These are phyloP conservation scores for Orthosia incerta DNA, from an alignment of 2,888 invertebrate species.

Conservation along the genomic window DNA sequence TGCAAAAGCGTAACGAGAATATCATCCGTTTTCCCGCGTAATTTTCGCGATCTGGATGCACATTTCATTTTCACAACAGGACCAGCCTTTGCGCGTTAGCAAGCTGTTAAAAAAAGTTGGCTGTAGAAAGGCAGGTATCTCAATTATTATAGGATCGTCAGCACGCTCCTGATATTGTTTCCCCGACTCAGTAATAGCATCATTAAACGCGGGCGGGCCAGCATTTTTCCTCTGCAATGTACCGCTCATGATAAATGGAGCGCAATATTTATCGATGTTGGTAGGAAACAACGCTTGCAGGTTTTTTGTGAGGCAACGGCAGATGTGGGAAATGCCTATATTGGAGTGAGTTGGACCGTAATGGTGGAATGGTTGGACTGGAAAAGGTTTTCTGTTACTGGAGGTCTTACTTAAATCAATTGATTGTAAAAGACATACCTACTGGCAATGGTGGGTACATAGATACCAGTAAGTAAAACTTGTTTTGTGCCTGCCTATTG, in stretches of 20 bases:
- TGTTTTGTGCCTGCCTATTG: too few species aligned
- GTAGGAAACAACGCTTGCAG: slow-evolving; percentile 55
- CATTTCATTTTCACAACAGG: slow-evolving; percentile 31
- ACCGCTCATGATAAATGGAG: slow-evolving; percentile 71
- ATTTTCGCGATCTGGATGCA: too few species aligned
- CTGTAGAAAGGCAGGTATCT: slow-evolving; percentile 47
- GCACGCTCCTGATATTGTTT: slow-evolving; percentile 70
- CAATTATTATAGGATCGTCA: slow-evolving; percentile 66
- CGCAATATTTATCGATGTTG: slow-evolving; percentile 72
- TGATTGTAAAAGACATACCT: too few species aligned
- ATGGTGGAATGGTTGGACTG: slow-evolving; percentile 24
- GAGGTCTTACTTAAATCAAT: background rate
- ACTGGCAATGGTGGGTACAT: too few species aligned
- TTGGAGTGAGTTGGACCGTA: slow-evolving; percentile 7
- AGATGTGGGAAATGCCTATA: slow-evolving; percentile 39
- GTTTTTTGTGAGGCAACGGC: slow-evolving; percentile 39
- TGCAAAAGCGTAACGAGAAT: slow-evolving; percentile 5
- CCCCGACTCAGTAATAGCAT: slow-evolving; percentile 72
- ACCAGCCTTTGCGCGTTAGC: slow-evolving; percentile 34
- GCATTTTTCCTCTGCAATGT: slow-evolving; percentile 70
- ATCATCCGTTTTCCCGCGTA: background rate
- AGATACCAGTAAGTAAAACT: too few species aligned
- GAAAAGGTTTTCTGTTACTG: slow-evolving; percentile 2
- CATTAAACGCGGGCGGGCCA: slow-evolving; percentile 70
- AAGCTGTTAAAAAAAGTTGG: slow-evolving; percentile 50